Evolutionary conservation across 2,888 invertebrate genomes (phyloP).

Genomic region (Parasteatoda lunata): DNA sequence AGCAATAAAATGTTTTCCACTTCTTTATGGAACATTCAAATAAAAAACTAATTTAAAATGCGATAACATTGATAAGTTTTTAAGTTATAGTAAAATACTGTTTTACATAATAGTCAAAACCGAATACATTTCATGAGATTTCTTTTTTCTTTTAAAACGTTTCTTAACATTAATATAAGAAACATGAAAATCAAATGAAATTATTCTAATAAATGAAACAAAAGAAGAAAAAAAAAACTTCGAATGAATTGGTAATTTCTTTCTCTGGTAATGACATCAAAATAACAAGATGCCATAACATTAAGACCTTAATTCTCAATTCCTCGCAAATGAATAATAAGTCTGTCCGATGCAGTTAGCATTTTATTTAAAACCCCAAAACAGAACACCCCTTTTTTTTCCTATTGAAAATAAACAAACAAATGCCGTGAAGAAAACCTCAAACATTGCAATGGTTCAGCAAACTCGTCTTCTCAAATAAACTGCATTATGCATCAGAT

Average conservation of each 20-base stretch:
- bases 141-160: too few relatives aligned
- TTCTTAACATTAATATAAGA: too few relatives aligned
- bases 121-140: too few relatives aligned
- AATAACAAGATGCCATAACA: background rate
- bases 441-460: slow-evolving; percentile 8
- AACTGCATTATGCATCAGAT: slow-evolving; percentile 59
- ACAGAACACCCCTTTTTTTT: background rate
- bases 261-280: background rate
- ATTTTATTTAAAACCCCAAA: slow-evolving; percentile 30
- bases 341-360: slow-evolving; percentile 12
- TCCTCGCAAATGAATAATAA: slow-evolving; percentile 42
- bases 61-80: too few relatives aligned
- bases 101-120: too few relatives aligned
- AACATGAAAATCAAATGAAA: too few relatives aligned
- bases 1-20: too few relatives aligned
- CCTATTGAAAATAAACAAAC: background rate
- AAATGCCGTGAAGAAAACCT: background rate
- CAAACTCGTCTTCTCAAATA: slow-evolving; percentile 39
- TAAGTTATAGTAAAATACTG: too few relatives aligned
- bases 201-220: background rate
- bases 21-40: too few relatives aligned
- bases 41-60: too few relatives aligned
- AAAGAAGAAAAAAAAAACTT: background rate
- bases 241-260: background rate
- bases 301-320: slow-evolving; percentile 38